Conservation (phyloP, 2,113 vertebrate species). For the Tragelaphus scriptus region DNA sequence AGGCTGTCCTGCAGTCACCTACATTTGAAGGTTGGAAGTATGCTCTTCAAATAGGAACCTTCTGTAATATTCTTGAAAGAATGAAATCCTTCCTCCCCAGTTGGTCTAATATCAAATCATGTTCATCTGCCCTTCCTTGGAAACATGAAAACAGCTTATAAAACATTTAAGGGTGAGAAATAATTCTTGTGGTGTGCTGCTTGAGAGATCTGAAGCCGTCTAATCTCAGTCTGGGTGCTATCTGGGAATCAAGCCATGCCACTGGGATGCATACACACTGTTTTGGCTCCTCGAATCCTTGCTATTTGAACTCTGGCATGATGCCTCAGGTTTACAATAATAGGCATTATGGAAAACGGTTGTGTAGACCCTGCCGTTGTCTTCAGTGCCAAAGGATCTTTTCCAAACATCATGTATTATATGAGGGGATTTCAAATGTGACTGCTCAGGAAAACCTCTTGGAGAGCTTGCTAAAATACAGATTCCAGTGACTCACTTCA, state of each 20-base stretch:
- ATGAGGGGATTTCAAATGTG: neutral
- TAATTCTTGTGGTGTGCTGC: neutral
- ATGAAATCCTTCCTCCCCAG: neutral
- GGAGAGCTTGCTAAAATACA: neutral
- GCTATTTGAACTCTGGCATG: neutral
- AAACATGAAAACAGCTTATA: neutral
- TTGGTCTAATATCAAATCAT: neutral
- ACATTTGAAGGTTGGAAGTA: neutral
- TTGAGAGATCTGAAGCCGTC: neutral
- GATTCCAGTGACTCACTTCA: neutral
- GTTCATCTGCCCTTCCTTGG: neutral
- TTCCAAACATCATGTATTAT: neutral
- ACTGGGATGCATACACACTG: neutral
- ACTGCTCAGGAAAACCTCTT: neutral
- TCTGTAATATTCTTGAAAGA: neutral
- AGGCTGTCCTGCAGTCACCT: neutral
- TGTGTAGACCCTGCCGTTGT: neutral
- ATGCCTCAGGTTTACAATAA: neutral
- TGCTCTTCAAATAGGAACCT: neutral
- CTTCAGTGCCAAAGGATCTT: neutral
- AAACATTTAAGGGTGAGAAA: neutral
- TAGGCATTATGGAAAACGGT: neutral
- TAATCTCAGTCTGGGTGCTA: neutral
- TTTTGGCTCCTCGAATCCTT: neutral
- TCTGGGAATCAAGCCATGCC: neutral